Percentiles rank a stretch among this genome's conserved stretches.
Evolutionary conservation across 2,888 invertebrate species (phyloP).

Genomic region (Electrophaes corylata): DNA sequence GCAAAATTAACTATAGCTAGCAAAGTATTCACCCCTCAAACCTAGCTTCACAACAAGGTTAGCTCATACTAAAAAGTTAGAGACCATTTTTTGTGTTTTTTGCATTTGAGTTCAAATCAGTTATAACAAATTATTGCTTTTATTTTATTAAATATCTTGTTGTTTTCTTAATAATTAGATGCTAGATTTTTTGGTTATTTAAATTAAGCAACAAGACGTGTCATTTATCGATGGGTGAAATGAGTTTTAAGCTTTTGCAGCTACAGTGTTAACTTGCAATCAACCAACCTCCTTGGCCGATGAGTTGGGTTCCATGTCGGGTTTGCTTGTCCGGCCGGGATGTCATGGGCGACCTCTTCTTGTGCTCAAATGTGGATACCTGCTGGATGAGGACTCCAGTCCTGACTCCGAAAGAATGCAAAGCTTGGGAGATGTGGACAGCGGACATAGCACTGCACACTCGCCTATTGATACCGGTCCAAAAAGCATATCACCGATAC

Average conservation of each 20-base stretch:
- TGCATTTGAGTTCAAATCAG: too few relatives aligned
- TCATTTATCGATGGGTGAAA: not conserved
- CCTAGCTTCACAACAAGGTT: too few relatives aligned
- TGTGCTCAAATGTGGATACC: conserved; percentile 89
- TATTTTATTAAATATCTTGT: too few relatives aligned
- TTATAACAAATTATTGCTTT: too few relatives aligned
- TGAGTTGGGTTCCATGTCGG: conserved; percentile 84
- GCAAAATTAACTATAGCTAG: too few relatives aligned
- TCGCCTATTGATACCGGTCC: conserved; percentile 93
- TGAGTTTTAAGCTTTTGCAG: conserved; percentile 66
- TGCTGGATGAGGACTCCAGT: conserved; percentile 92
- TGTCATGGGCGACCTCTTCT: conserved; percentile 84
- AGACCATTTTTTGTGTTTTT: too few relatives aligned
- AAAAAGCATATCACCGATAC: conserved; percentile 92
- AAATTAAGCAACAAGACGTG: too few relatives aligned
- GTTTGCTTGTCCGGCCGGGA: conserved; percentile 66
- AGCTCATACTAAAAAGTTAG: too few relatives aligned
- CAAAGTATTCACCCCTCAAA: too few relatives aligned
- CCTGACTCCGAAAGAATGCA: conserved; percentile 94
- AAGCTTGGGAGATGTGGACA: conserved; percentile 90
- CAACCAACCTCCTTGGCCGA: conserved; percentile 88
- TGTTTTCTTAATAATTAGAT: not conserved
- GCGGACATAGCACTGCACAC: conserved; percentile 96
- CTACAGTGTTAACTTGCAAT: conserved; percentile 85
- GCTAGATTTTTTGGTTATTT: not conserved